Percentiles rank a stretch among this genome's conserved stretches.
These are phyloP conservation scores for Carassius gibelio DNA, from an alignment of 2,113 vertebrate genomes.

Conservation along the genomic window DNA sequence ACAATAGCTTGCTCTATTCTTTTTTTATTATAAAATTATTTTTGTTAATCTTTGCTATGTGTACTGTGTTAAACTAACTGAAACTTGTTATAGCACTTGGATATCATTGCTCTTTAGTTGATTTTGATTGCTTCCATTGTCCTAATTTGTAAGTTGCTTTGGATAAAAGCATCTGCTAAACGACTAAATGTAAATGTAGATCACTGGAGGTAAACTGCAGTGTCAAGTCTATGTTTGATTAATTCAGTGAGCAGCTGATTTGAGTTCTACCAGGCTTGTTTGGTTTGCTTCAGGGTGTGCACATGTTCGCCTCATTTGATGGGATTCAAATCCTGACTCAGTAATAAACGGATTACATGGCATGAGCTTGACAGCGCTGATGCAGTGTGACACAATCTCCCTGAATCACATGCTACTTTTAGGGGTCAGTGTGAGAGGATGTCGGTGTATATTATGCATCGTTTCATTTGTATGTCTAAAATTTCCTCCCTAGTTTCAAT, in stretches of 20 bases:
- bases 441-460: neutral
- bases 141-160: too few relatives aligned
- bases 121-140: too few relatives aligned
- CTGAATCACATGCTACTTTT: constrained; percentile 3
- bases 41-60: too few relatives aligned
- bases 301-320: neutral
- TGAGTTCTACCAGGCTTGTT: neutral
- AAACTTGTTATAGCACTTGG: too few relatives aligned
- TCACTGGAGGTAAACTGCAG: neutral
- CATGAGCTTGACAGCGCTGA: constrained; percentile 8
- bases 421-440: neutral
- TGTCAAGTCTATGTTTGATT: constrained; percentile 11
- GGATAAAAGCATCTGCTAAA: too few relatives aligned
- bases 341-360: constrained; percentile 5
- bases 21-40: too few relatives aligned
- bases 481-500: neutral
- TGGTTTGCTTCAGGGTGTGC: constrained; percentile 16
- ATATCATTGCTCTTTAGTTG: too few relatives aligned
- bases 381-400: constrained; percentile 3
- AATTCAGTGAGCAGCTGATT: neutral
- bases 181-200: neutral
- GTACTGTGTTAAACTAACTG: too few relatives aligned
- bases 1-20: too few relatives aligned
- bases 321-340: constrained; percentile 3
- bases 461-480: neutral